A percentile compares a stretch with the other conserved stretches of the same genome.
phyloP scores from a whole-genome alignment of 2,113 vertebrate species.

The Hucho hucho region DNA sequence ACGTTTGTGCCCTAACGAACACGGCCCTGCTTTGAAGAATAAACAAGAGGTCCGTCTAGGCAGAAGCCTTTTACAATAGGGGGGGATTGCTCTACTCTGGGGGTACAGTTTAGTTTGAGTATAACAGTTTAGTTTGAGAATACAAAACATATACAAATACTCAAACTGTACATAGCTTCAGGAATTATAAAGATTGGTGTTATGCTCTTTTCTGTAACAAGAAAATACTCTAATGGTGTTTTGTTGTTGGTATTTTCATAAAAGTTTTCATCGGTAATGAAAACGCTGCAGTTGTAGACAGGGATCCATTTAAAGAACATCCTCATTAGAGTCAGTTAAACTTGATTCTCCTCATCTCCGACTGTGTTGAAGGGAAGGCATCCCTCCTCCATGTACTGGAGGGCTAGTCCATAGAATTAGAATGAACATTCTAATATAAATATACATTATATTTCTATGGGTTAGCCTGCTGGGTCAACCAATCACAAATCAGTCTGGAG shows the following conservation, averaged over 20 bases:
- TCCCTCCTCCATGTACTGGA: not conserved
- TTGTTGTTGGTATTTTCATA: too few species aligned
- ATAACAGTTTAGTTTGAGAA: slow-evolving; percentile 67
- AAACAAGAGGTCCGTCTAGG: not conserved
- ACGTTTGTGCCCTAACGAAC: too few species aligned
- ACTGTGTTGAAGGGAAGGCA: not conserved
- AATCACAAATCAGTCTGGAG: slow-evolving; percentile 83
- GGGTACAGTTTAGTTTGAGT: slow-evolving; percentile 35
- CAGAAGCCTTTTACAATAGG: not conserved
- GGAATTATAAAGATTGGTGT: slow-evolving; percentile 22
- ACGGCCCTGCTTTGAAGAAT: not conserved
- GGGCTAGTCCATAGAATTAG: too few species aligned
- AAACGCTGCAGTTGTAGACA: slow-evolving; percentile 78
- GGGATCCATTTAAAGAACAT: not conserved
- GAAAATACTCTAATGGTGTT: too few species aligned
- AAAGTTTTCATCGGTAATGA: slow-evolving; percentile 87
- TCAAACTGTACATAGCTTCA: slow-evolving; percentile 35
- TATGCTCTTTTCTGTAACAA: not conserved
- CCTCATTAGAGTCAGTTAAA: not conserved
- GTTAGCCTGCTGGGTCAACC: slow-evolving; percentile 52
- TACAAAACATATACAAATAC: slow-evolving; percentile 37
- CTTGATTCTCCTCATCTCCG: not conserved
- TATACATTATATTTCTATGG: slow-evolving; percentile 67
- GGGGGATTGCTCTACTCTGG: not conserved
- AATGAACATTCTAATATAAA: slow-evolving; percentile 75